Conservation (phyloP, 2,888 invertebrate species). For the Erebia palarica region DNA sequence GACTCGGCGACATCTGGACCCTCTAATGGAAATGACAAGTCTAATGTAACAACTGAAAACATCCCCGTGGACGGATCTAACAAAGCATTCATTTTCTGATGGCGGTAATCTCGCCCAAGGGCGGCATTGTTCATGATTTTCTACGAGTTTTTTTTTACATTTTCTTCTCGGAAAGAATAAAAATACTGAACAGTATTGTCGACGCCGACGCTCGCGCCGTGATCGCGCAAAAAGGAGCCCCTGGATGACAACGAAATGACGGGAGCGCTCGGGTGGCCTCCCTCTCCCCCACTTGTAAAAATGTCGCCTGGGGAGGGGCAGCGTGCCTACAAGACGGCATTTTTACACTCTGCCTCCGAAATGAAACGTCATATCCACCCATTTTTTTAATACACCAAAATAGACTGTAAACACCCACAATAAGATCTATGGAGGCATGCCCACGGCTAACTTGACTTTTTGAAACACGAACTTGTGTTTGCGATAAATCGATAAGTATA, state of each 20-base stretch:
- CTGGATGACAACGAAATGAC: conserved; percentile 81
- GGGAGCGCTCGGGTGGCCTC: conserved; percentile 72
- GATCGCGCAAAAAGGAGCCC: conserved; percentile 75
- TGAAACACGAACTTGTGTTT: conserved; percentile 69
- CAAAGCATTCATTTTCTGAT: conserved; percentile 81
- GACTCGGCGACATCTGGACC: conserved; percentile 53
- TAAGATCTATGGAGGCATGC: conserved; percentile 44
- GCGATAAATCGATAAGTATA: conserved; percentile 80
- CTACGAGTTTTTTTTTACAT: conserved; percentile 66
- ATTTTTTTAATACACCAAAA: conserved; percentile 47
- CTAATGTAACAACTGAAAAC: conserved; percentile 78
- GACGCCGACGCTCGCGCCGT: conserved; percentile 72
- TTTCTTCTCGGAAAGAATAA: conserved; percentile 76
- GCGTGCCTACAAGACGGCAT: conserved; percentile 78
- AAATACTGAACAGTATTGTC: conserved; percentile 79
- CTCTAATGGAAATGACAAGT: conserved; percentile 75
- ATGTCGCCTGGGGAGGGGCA: conserved; percentile 74
- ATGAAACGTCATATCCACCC: conserved; percentile 62
- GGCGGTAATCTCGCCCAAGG: conserved; percentile 81
- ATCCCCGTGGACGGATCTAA: conserved; percentile 71
- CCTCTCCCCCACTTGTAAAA: conserved; percentile 61
- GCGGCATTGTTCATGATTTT: conserved; percentile 79
- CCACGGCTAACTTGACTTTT: conserved; percentile 57
- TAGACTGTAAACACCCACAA: conserved; percentile 46
- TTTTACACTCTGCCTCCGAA: conserved; percentile 68